phyloP scores from a whole-genome alignment of 2,888 invertebrate species.

The Zygothrica quintamaculata region DNA sequence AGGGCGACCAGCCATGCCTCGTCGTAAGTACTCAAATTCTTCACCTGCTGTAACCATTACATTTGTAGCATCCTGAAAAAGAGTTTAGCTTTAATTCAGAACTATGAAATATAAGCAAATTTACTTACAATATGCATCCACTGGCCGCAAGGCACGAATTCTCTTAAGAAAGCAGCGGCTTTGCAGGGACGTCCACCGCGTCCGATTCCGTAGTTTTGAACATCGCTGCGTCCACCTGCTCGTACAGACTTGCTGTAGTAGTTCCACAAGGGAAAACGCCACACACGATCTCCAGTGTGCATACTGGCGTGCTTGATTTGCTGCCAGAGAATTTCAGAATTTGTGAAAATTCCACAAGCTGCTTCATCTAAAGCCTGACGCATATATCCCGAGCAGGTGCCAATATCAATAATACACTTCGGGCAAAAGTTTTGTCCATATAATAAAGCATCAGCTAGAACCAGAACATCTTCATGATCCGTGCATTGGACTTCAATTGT shows the following conservation, averaged over 20 bases:
- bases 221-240: slow-evolving; percentile 84
- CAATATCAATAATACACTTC: slow-evolving; percentile 90
- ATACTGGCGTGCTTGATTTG: slow-evolving; percentile 88
- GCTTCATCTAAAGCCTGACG: slow-evolving; percentile 87
- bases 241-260: slow-evolving; percentile 86
- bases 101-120: not conserved
- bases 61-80: slow-evolving; percentile 89
- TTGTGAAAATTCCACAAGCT: slow-evolving; percentile 91
- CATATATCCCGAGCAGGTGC: slow-evolving; percentile 91
- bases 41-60: slow-evolving; percentile 89
- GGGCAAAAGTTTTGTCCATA: slow-evolving; percentile 89
- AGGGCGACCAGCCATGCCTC: slow-evolving; percentile 90
- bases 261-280: slow-evolving; percentile 92
- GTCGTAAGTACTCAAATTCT: slow-evolving; percentile 87
- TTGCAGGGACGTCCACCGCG: slow-evolving; percentile 88
- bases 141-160: slow-evolving; percentile 88
- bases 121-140: slow-evolving; percentile 90
- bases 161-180: slow-evolving; percentile 91
- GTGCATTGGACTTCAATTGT: slow-evolving; percentile 88
- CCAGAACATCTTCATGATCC: slow-evolving; percentile 91
- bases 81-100: too few species aligned
- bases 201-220: slow-evolving; percentile 85
- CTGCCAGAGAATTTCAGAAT: slow-evolving; percentile 89
- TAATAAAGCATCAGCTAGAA: slow-evolving; percentile 91
- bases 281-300: slow-evolving; percentile 91